Evolutionary conservation across 2,888 invertebrate genomes (phyloP), one percentile per base, ranked within the genome.

Genomic region (Muscina levida): DNA sequence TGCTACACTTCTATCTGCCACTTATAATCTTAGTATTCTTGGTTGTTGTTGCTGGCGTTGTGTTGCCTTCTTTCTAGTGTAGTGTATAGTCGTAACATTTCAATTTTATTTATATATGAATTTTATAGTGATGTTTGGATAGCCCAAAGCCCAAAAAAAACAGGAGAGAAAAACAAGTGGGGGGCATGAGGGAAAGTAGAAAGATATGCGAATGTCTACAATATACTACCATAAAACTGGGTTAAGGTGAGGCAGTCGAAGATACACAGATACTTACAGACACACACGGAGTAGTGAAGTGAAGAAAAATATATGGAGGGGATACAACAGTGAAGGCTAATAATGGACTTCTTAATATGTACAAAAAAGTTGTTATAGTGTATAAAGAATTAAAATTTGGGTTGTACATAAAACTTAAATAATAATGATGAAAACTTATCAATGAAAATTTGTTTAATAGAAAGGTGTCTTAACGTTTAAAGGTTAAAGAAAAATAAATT

Each of bases 191-290:
- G 5, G 51, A 10, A 22, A 51, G 19, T 6, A 6, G 51, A 11
- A 51, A 19, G 11, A 59, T 15, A 39, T 19, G 42, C 11, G 22
- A 22, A 13, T 59, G 59, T 42, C 53, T 19, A 2, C 19, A 5
- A 24, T 19, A 53, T 13, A 24, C 22, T 8, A 24, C 11, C 15
- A 46, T 15, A 57, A 70, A 79, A 76, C 76, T 76, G 44, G 79
- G 79, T 79, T 68, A 79, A 79, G 79, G 79, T 66, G 66, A 78
- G n/a, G 11, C 37, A n/a, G n/a, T n/a, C n/a, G n/a, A n/a, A n/a
- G n/a, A n/a, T n/a, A n/a, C n/a, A n/a, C n/a, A n/a, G n/a, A n/a
- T n/a, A n/a, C n/a, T n/a, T n/a, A n/a, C n/a, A n/a, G n/a, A 66
- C 19, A 62, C 62, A 22, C 22, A 62, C 5, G 15, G 17, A 62